Evolutionary conservation across 2,888 invertebrate genomes (phyloP), one percentile per base, ranked within the genome.

Genomic region (Drosophila dives): DNA sequence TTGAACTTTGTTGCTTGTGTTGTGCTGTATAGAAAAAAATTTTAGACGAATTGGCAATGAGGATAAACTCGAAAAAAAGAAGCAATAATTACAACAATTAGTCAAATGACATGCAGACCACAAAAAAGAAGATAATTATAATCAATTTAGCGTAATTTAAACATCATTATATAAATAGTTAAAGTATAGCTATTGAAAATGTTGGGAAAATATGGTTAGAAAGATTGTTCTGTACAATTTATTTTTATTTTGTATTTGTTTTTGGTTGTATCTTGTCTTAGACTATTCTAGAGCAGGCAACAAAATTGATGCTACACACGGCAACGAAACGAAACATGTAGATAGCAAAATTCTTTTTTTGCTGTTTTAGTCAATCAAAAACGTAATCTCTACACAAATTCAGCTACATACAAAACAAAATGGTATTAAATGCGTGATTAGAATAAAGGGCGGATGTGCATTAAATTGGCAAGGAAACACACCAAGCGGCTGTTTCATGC

Each of bases 1-100:
- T 85, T 74, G 91, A 88, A 75, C 88, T 84, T 77, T 87, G 89
- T 83, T 82, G 84, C 87, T 77, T 78, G 63, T 88, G 66, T 74
- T 84, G 85, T 83, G 86, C 89, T 84, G 89, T 81, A 69, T 89
- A 80, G 75, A 81, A 75, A 72, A 74, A 76, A 60, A 55, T 75
- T 75, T 90, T 85, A 79, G 75, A 81, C 72, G 71, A 64, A 40
- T 70, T 61, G 59, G 68, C 69, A 74, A 65, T 55, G 61, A 64
- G 59, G 56, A 38, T 59, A 70, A 59, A 53, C 54, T 71, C 6
- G 68, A 59, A 68, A 73, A 83, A 64, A 74, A 80, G 74, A 81
- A 83, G 76, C 69, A 82, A 90, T 76, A 75, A 83, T 87, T 80
- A 85, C 75, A 82, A 64, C 60, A 74, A 82, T 85, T 88, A 85